Evolutionary conservation across 1,140 invertebrate genomes (phyloP).

Genomic region (Hypsibius dujardini): DNA sequence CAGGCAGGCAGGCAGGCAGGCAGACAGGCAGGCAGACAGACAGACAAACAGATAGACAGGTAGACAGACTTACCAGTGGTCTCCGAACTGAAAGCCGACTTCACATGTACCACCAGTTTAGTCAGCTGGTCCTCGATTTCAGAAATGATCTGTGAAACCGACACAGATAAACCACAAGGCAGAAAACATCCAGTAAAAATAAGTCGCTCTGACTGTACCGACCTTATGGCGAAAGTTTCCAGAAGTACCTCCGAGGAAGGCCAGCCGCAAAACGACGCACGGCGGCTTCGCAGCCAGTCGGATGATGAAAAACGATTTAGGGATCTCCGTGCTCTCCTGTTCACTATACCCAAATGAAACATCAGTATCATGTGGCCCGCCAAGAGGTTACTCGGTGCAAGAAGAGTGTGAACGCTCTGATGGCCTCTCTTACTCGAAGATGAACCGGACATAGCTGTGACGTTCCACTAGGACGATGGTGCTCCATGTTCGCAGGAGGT

Average conservation of each 20-base stretch:
- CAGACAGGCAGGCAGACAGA: no score
- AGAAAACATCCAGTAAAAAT: no score
- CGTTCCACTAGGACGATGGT: slow-evolving; percentile 60
- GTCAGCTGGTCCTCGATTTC: neutral
- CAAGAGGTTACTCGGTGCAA: slow-evolving; percentile 16
- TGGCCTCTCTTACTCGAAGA: slow-evolving; percentile 32
- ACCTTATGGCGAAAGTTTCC: slow-evolving; percentile 43
- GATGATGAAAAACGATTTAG: slow-evolving; percentile 53
- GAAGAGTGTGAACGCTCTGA: slow-evolving; percentile 19
- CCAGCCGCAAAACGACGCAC: slow-evolving; percentile 53
- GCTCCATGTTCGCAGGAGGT: slow-evolving; percentile 34
- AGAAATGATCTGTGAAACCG: neutral
- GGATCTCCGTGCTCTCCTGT: slow-evolving; percentile 40
- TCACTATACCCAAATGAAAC: slow-evolving; percentile 36
- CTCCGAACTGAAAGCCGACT: neutral
- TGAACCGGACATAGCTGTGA: slow-evolving; percentile 56
- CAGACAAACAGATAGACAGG: no score
- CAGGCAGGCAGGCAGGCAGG: no score
- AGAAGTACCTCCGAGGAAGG: slow-evolving; percentile 54
- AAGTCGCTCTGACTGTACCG: neutral
- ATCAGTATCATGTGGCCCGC: neutral
- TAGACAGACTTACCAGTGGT: neutral
- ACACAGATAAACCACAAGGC: slow-evolving; percentile 16
- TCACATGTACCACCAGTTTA: neutral
- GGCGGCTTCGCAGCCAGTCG: slow-evolving; percentile 52